Evolutionary conservation across 2,888 invertebrate genomes (phyloP), one percentile per base, ranked within the genome.

Genomic region (Frankliniella intonsa): DNA sequence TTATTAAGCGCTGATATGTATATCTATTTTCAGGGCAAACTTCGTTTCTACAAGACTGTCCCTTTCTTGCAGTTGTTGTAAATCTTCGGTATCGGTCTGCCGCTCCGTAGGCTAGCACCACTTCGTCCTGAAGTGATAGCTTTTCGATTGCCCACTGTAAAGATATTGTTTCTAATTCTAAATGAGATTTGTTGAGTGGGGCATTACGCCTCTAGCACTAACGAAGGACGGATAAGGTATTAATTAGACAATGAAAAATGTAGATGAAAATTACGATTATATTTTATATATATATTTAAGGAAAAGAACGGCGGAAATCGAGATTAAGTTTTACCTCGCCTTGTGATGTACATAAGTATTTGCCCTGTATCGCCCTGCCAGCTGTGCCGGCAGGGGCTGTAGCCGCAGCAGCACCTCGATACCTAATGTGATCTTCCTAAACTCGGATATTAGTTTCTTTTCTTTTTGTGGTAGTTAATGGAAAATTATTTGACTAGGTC

Each of bases 311-410:
- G 69, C 8, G 69, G 69, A 22, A 10, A 22, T 69, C 22, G 25
- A 38, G 5, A 38, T 38, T 38, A 25, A 76, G 69, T 76, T 25
- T 76, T 25, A 22, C 12, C 69, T 22, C 69, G 69, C 25, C 25
- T 76, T 76, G 69, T 76, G 69, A 76, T 76, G 69, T 76, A 76
- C 69, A 76, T 76, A 76, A 76, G 69, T 76, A 25, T 76, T 55
- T 19, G 11, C 55, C 17, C 55, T 19, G 62, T 19, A 62, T 62
- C n/a, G 12, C 25, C 69, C 25, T 25, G 69, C 25, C 69, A 12
- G 69, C 25, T 25, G 69, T 22, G 69, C 62, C n/a, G 62, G 62
- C 62, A 62, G n/a, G 17, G 38, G 38, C 38, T 38, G 38, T 5
- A 38, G 38, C 5, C 38, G 38, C 38, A 38, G 38, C 38, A 38